Conservation (phyloP, 1,140 invertebrate genomes). For the Eubasilissa regina region DNA sequence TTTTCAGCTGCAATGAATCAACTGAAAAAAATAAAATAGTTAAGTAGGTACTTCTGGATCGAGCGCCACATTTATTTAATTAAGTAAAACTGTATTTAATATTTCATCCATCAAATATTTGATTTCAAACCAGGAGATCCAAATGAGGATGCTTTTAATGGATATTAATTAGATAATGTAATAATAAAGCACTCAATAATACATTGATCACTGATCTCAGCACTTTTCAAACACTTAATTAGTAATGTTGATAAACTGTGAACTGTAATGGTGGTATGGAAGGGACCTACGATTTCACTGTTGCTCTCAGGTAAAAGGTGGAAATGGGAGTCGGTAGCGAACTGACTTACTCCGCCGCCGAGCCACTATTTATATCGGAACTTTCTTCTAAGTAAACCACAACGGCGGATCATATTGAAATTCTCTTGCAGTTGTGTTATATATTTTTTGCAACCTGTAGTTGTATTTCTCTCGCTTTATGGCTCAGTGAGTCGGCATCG, state of each 20-base stretch:
- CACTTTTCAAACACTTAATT: background rate
- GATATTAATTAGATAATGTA: no score
- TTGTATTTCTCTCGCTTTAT: slow-evolving; percentile 55
- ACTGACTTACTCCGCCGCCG: slow-evolving; percentile 55
- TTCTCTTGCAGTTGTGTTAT: slow-evolving; percentile 47
- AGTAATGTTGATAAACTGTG: background rate
- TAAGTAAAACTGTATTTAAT: no score
- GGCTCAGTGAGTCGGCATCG: slow-evolving; percentile 52
- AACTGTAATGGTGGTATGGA: background rate
- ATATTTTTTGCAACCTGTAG: slow-evolving; percentile 47
- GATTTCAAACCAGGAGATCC: no score
- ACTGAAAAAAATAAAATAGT: no score
- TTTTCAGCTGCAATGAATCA: no score
- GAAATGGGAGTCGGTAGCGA: slow-evolving; percentile 50
- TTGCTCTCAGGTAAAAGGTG: slow-evolving; percentile 47
- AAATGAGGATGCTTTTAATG: no score
- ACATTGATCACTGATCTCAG: no score
- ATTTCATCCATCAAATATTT: no score
- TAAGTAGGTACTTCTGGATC: no score
- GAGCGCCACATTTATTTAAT: no score
- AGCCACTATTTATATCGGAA: slow-evolving; percentile 58
- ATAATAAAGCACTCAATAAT: no score
- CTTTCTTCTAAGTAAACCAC: slow-evolving; percentile 58
- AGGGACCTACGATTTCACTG: slow-evolving; percentile 46
- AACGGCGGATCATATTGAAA: slow-evolving; percentile 55